Evolutionary conservation across 2,888 invertebrate genomes (phyloP).

Genomic region (Tipula confusa): DNA sequence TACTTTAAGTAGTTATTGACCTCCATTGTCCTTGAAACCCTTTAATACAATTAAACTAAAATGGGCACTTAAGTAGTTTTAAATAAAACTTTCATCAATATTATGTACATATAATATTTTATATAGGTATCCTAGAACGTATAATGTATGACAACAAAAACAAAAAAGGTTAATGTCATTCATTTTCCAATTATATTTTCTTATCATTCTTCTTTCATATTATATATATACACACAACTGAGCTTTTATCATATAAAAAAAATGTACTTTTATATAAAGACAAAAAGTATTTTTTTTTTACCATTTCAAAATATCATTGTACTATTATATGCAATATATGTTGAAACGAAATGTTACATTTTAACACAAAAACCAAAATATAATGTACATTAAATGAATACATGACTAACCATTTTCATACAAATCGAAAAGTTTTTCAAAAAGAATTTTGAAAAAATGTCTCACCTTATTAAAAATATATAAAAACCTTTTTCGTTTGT

Average conservation of each 20-base stretch:
- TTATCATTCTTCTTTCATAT: neutral
- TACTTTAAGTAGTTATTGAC: neutral
- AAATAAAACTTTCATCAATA: neutral
- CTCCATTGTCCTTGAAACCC: neutral
- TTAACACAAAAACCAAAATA: too few species aligned
- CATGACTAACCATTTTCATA: neutral
- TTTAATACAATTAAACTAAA: neutral
- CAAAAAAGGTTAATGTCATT: conserved; percentile 17
- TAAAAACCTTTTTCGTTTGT: neutral
- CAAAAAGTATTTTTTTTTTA: too few species aligned
- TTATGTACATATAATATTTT: neutral
- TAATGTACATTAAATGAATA: neutral
- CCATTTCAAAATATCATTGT: neutral
- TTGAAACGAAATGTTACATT: too few species aligned
- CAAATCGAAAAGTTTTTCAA: neutral
- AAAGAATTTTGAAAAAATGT: too few species aligned
- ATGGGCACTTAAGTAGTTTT: neutral
- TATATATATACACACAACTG: too few species aligned
- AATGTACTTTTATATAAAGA: too few species aligned
- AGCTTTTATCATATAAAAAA: neutral
- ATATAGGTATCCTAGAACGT: too few species aligned
- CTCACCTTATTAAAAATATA: neutral
- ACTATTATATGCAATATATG: too few species aligned
- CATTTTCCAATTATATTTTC: conserved; percentile 20
- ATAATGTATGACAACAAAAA: neutral